phyloP scores from a whole-genome alignment of 2,888 invertebrate species.

The Agrochola lychnidis region DNA sequence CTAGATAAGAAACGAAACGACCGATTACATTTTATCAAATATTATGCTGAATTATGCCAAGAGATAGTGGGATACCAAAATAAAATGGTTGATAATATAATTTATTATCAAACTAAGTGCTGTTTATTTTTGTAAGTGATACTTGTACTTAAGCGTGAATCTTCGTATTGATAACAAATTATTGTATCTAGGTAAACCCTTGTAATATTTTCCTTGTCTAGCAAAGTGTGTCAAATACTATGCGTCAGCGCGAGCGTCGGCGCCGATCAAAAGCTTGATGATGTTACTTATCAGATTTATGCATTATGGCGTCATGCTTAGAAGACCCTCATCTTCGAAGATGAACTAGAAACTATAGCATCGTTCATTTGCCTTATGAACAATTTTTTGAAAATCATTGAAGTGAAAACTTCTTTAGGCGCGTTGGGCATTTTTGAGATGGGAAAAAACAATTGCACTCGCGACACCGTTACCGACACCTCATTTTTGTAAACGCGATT shows the following conservation, averaged over 20 bases:
- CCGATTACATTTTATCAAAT: constrained; percentile 49
- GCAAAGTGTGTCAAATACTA: constrained; percentile 38
- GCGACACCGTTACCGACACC: too few relatives aligned
- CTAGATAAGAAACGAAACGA: constrained; percentile 37
- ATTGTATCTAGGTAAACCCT: constrained; percentile 20
- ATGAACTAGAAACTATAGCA: not conserved
- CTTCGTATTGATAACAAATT: constrained; percentile 27
- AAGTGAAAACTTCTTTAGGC: too few relatives aligned
- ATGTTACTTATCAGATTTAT: constrained; percentile 10
- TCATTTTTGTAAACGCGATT: too few relatives aligned
- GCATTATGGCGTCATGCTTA: constrained; percentile 11
- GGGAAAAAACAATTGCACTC: too few relatives aligned
- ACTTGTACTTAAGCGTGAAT: constrained; percentile 12
- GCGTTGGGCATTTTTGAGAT: too few relatives aligned
- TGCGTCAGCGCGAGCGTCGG: constrained; percentile 44
- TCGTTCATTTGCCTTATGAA: not conserved
- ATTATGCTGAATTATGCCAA: constrained; percentile 53
- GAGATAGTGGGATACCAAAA: constrained; percentile 25
- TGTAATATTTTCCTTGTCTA: constrained; percentile 28
- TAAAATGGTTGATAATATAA: constrained; percentile 17
- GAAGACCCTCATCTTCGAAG: not conserved
- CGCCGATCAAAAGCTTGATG: constrained; percentile 9
- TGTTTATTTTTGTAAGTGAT: constrained; percentile 29
- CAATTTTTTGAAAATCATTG: too few relatives aligned
- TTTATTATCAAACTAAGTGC: constrained; percentile 20